These are phyloP conservation scores for Drosophila orena DNA, from an alignment of 1,140 invertebrate genomes.

Conservation along the genomic window DNA sequence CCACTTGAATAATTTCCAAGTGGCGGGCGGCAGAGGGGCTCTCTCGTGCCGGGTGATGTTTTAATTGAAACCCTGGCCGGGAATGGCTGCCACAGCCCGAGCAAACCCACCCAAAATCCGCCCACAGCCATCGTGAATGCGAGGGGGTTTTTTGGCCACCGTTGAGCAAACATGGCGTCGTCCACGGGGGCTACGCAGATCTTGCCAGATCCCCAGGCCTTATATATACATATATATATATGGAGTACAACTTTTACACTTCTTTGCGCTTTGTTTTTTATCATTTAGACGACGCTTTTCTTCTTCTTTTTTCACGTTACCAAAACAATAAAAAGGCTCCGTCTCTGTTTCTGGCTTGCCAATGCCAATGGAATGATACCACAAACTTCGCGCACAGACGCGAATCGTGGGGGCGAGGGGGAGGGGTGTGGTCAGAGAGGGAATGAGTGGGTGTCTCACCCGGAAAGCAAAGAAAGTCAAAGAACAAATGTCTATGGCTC, in stretches of 20 bases:
- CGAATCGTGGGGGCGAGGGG: neutral
- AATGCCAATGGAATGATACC: conserved; percentile 40
- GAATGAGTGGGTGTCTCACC: conserved; percentile 30
- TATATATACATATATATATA: neutral
- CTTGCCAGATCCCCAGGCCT: conserved; percentile 5
- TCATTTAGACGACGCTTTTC: neutral
- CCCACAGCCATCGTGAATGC: conserved; percentile 21
- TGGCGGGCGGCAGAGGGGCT: conserved; percentile 20
- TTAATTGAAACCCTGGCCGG: conserved; percentile 74
- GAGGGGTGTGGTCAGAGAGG: neutral
- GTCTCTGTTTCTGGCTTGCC: conserved; percentile 22
- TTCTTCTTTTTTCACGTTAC: neutral
- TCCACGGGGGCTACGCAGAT: conserved; percentile 1
- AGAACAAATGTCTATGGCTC: conserved; percentile 75
- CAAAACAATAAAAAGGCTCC: conserved; percentile 30
- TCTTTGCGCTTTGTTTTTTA: conserved; percentile 6
- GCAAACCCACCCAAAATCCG: neutral
- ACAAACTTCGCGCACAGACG: conserved; percentile 22
- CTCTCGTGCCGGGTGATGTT: conserved; percentile 59
- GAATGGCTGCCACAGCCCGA: conserved; percentile 50
- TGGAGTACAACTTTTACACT: conserved; percentile 1
- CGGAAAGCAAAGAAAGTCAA: conserved; percentile 80
- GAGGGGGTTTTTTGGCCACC: conserved; percentile 4
- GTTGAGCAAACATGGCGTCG: conserved; percentile 67
- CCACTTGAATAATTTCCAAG: conserved; percentile 78